Evolutionary conservation across 2,113 vertebrate species (phyloP), one percentile per base, ranked within the genome.

Genomic region (Hemicordylus capensis): DNA sequence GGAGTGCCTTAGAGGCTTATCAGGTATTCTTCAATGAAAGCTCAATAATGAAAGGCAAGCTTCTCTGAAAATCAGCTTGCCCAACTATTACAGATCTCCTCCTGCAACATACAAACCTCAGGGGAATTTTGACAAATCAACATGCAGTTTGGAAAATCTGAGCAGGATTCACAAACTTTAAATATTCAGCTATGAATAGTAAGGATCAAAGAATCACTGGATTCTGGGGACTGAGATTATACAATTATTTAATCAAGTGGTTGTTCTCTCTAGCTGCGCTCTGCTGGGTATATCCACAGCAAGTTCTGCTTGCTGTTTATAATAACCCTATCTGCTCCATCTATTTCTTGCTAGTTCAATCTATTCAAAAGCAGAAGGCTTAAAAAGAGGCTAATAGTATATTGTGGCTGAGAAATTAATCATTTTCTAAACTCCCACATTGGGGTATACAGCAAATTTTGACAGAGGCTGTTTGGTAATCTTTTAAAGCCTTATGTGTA

Each of bases 1-100:
- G 34, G 51, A 19, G 39, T 34, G n/a, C 54, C 17, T 66, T 48
- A 81, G 80, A 58, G 6, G 44, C 10, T 44, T 59, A 73, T 46
- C 37, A 61, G 28, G 20, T 28, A n/a, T 61, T 73, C 69, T 8
- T 73, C 81, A 46, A 44, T 46, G 51, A 89, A 80, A 93, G 58
- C 87, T 70, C 91, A 83, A 0, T 0, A 80, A 12, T 77, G 72
- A 64, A 69, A 85, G 19, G 9, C 8, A 20, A 79, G 28, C 4
- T 19, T 17, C 59, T 8, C 39, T 10, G 15, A 42, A 63, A 72
- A 3, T 31, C 66, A 14, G 54, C 34, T 56, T 31, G 14, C 67
- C 7, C 14, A 59, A 1, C 11, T 39, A 15, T 2, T 64, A 20
- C 17, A n/a, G 17, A 77, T 59, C 37, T 58, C 19, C 54, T 59